phyloP scores from a whole-genome alignment of 2,888 invertebrate genomes.

The Bedellia somnulentella region DNA sequence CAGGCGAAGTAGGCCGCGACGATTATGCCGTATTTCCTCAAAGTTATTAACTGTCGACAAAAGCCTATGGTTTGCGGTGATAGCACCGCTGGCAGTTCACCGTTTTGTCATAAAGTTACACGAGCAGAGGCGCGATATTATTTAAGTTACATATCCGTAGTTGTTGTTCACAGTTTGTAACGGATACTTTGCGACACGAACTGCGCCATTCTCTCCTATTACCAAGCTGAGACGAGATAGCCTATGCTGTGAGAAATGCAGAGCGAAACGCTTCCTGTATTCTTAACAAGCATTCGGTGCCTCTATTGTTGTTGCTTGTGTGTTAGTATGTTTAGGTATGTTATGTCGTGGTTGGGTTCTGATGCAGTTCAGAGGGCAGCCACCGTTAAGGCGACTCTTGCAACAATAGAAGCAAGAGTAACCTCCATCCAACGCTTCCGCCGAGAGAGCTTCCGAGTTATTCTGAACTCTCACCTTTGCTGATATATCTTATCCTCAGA shows the following conservation, averaged over 20 bases:
- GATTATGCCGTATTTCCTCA: no score
- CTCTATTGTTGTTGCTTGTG: no score
- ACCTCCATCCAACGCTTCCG: constrained; percentile 26
- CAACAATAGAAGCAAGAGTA: constrained; percentile 49
- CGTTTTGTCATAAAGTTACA: constrained; percentile 17
- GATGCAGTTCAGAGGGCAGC: constrained; percentile 41
- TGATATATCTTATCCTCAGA: constrained; percentile 4
- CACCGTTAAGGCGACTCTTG: constrained; percentile 27
- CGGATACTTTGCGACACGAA: constrained; percentile 40
- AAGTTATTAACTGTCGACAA: no score
- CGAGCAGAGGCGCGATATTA: constrained; percentile 16
- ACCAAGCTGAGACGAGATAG: constrained; percentile 22
- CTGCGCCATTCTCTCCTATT: constrained; percentile 43
- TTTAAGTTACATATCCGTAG: constrained; percentile 45
- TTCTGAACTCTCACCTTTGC: constrained; percentile 22
- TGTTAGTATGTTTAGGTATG: no score
- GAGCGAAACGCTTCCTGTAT: constrained; percentile 53
- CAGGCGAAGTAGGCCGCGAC: constrained; percentile 30
- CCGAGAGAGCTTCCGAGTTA: constrained; percentile 38
- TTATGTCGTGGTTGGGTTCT: constrained; percentile 22
- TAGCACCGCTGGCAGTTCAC: constrained; percentile 18
- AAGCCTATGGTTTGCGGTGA: constrained; percentile 23
- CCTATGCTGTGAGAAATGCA: constrained; percentile 28
- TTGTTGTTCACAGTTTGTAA: constrained; percentile 32
- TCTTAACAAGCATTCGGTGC: constrained; percentile 21